Conservation (phyloP, 23 tunicate species). For the Styela clava region DNA sequence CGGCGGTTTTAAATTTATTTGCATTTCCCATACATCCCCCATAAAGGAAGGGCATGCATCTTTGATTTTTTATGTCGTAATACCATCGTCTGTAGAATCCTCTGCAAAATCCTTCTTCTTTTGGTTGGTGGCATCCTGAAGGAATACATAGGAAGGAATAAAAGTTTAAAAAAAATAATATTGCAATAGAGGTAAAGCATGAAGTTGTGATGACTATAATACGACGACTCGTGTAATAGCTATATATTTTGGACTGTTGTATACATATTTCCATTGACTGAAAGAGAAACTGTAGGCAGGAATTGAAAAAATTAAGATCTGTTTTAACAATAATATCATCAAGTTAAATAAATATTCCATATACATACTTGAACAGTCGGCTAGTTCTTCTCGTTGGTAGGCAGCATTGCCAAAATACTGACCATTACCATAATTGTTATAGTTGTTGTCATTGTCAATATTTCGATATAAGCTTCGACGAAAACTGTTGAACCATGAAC, state of each 20-base stretch:
- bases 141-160: too few species aligned
- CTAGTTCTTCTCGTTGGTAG: neutral
- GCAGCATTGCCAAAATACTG: neutral
- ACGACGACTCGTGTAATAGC: too few species aligned
- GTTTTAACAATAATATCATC: neutral
- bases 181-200: too few species aligned
- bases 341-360: too few species aligned
- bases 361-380: neutral
- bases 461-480: neutral
- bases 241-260: too few species aligned
- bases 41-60: neutral
- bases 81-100: neutral
- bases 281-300: too few species aligned
- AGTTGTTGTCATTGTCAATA: neutral
- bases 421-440: neutral
- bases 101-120: neutral
- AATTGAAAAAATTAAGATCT: too few species aligned
- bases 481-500: neutral
- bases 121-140: neutral
- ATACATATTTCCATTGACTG: too few species aligned
- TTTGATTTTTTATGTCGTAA: neutral
- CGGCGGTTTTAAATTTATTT: neutral
- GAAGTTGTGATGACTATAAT: too few species aligned
- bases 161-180: too few species aligned
- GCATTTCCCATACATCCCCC: neutral